phyloP scores from a whole-genome alignment of 2,888 invertebrate species.

The Xylophagus ater region DNA sequence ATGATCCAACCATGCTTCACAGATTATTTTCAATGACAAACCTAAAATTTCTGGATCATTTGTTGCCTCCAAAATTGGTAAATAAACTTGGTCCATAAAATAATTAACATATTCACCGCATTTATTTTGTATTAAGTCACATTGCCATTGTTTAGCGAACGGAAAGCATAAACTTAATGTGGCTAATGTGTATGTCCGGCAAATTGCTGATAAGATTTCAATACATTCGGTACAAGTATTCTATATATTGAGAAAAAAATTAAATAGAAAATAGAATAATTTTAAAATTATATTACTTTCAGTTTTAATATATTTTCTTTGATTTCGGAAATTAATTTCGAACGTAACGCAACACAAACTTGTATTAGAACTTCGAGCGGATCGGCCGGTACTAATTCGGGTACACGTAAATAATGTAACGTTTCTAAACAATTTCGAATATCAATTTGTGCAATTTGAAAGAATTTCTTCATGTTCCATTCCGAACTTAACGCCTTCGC shows the following conservation, averaged over 20 bases:
- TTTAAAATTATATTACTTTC: conserved; percentile 43
- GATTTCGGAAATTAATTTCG: conserved; percentile 69
- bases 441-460: conserved; percentile 54
- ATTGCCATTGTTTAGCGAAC: conserved; percentile 53
- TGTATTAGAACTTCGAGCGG: conserved; percentile 61
- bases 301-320: conserved; percentile 62
- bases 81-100: conserved; percentile 61
- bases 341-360: conserved; percentile 69
- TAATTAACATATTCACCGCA: conserved; percentile 57
- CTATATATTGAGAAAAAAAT: conserved; percentile 6
- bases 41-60: conserved; percentile 61
- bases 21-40: conserved; percentile 68
- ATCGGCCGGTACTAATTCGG: conserved; percentile 41
- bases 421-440: conserved; percentile 51
- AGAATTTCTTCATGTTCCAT: conserved; percentile 68
- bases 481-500: conserved; percentile 58
- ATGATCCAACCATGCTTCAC: conserved; percentile 80
- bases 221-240: conserved; percentile 48
- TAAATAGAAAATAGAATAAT: conserved; percentile 4
- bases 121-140: conserved; percentile 38
- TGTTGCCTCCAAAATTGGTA: conserved; percentile 68
- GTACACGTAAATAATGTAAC: conserved; percentile 43
- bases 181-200: conserved; percentile 65
- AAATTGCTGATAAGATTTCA: conserved; percentile 58
- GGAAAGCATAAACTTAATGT: conserved; percentile 78